These are phyloP conservation scores for Eidolon dupreanum DNA, from an alignment of 2,797 vertebrate genomes.

Conservation along the genomic window DNA sequence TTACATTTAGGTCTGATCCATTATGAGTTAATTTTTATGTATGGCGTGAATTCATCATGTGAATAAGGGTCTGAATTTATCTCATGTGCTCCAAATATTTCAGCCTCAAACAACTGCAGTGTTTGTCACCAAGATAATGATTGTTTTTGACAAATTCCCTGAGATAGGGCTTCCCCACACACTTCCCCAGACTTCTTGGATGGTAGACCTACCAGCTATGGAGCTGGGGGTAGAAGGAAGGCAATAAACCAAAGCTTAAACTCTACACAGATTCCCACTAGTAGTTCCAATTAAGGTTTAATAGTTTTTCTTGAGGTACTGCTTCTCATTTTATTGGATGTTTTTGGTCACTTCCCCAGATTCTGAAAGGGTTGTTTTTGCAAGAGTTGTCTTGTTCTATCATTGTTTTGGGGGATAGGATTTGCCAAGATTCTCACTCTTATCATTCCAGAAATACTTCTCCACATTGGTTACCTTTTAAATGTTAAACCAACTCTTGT, in stretches of 20 bases:
- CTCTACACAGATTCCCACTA: background rate
- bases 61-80: background rate
- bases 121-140: background rate
- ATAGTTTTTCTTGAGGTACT: background rate
- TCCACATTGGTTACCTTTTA: background rate
- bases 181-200: background rate
- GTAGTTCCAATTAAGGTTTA: background rate
- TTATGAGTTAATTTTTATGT: background rate
- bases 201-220: background rate
- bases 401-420: background rate
- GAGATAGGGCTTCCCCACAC: background rate
- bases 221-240: background rate
- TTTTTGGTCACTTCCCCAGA: background rate
- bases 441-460: background rate
- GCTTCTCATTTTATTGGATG: background rate
- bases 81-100: background rate
- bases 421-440: background rate
- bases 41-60: background rate
- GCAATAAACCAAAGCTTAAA: background rate
- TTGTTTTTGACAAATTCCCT: background rate
- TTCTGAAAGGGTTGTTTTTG: background rate
- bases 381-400: background rate
- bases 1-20: background rate
- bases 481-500: background rate
- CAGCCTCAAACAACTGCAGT: background rate